Conservation (phyloP, 2,113 vertebrate genomes). For the Jacana jacana region DNA sequence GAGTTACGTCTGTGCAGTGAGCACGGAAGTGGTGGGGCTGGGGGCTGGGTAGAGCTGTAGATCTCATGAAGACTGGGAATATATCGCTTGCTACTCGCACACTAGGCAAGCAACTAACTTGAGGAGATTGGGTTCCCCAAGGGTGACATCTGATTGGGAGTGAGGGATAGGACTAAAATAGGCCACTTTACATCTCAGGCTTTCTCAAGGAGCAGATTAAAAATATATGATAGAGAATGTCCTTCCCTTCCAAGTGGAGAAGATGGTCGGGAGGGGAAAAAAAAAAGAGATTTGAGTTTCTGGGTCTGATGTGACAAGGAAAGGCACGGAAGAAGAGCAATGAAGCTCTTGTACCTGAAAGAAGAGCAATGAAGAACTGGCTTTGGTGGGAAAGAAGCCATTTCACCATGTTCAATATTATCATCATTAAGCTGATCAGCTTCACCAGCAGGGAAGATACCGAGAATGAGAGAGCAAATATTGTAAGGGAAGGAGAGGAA, state of each 20-base stretch:
- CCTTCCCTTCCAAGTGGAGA: background rate
- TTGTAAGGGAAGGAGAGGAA: background rate
- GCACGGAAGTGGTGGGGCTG: background rate
- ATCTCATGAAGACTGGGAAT: background rate
- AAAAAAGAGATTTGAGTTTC: background rate
- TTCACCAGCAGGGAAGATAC: background rate
- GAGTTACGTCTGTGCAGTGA: background rate
- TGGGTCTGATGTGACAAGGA: background rate
- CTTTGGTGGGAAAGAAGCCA: background rate
- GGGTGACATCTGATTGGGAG: background rate
- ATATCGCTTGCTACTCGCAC: background rate
- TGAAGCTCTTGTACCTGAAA: background rate
- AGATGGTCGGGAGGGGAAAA: background rate
- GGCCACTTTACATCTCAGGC: background rate
- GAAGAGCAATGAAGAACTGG: background rate
- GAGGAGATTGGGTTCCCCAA: background rate
- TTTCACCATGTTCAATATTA: conserved; percentile 6
- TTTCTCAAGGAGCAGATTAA: conserved; percentile 1
- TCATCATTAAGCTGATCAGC: background rate
- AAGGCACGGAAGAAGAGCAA: background rate
- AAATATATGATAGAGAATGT: background rate
- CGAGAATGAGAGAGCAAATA: conserved; percentile 15
- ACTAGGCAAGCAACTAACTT: background rate
- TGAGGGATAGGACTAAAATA: background rate
- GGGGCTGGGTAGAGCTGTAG: background rate